Base-by-base conservation (phyloP, 1,140 invertebrate genomes). In the Stratiolaelaps scimitus region DNA sequence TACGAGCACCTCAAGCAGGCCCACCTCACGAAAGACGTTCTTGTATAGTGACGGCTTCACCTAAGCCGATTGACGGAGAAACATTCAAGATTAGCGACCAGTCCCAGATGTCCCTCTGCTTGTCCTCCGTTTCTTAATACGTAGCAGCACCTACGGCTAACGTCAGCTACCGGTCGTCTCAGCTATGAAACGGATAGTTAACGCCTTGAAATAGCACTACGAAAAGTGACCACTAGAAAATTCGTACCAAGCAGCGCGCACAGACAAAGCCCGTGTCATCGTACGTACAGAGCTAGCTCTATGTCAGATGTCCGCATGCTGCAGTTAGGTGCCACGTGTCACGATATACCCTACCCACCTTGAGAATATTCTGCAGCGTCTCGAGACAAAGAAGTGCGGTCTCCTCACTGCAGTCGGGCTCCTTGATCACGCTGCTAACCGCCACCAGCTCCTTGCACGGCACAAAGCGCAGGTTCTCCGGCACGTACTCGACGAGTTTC, bases 381-480 rank as follows among this genome's bases (percentile, higher is more conserved):
- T 89, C 85, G 77, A 95, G 84, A 75, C 89, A 93, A 43, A 88
- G 79, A 66, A 90, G 23, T 5, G 26, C 53, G 17, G 53, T 60
- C 34, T 60, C 53, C 53, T 60, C 53, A 34, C 17, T 20, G 53
- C 53, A 60, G 26, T 60, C 53, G 4, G 53, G 53, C 28, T 85
- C 84, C 78, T 94, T 94, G 29, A 96, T 78, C 70, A 96, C 81
- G 71, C 95, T 83, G 68, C 92, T 95, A 43, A 98, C 80, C 45
- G 91, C 92, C 74, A 97, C 96, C 65, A 98, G 81, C 79, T 98
- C 95, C 79, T 98, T 98, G 77, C 92, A 97, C 66, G 95, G 95
- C 68, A 98, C 92, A 81, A 95, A 97, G 76, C 94, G 95, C 71
- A 99, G 77, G 76, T 96, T 88, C 78, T 94, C 94, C 17, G 97